Conservation (phyloP, 2,113 vertebrate genomes). For the Meles meles region DNA sequence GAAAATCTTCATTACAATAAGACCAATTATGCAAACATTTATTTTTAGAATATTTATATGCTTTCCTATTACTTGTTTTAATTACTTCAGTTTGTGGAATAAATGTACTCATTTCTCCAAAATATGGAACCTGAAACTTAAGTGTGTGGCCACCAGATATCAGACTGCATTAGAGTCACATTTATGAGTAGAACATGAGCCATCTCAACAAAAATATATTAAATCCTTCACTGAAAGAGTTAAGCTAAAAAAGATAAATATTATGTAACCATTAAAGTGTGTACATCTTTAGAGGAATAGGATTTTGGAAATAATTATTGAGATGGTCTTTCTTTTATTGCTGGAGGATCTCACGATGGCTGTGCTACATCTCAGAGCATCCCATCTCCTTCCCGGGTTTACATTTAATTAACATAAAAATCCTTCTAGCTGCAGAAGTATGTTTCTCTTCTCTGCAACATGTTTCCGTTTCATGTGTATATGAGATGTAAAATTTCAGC, state of each 20-base stretch:
- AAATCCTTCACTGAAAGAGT: not conserved
- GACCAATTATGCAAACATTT: not conserved
- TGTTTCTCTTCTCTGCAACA: not conserved
- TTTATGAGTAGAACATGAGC: not conserved
- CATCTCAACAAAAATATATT: not conserved
- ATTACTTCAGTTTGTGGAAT: not conserved
- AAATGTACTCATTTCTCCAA: not conserved
- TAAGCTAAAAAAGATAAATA: not conserved
- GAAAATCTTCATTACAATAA: not conserved
- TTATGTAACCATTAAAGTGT: not conserved
- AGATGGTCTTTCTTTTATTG: not conserved
- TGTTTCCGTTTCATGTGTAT: not conserved
- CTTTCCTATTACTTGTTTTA: not conserved
- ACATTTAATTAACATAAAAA: not conserved
- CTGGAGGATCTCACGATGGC: not conserved
- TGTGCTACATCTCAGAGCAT: not conserved
- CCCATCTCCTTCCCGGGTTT: not conserved
- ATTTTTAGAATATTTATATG: not conserved
- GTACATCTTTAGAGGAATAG: not conserved
- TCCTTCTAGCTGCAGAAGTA: not conserved
- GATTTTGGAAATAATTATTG: not conserved
- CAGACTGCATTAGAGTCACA: not conserved
- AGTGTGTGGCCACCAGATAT: not conserved
- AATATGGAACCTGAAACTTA: not conserved
- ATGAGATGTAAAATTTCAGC: not conserved